Base-by-base conservation (phyloP, 2,888 invertebrate species). In the Willowsia nigromaculata region DNA sequence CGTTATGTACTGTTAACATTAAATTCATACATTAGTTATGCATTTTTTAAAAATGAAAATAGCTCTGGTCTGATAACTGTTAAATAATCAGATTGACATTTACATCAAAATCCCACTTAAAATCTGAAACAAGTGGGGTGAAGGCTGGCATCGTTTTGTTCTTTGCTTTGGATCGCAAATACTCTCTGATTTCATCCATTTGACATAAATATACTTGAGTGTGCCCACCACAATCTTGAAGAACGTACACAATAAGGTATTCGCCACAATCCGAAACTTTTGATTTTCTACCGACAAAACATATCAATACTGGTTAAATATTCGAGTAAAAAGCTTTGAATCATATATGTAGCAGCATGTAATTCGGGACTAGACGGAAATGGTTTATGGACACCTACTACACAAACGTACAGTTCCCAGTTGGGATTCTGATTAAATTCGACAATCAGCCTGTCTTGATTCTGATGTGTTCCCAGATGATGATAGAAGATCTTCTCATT, bases 401-500 rank as follows among this genome's bases (percentile, higher is more conserved):
- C 59, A n/a, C 13, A n/a, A 65, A 95, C 96, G 95, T 94, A 98
- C 98, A 97, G 96, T 94, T 97, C 96, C 96, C 97, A 97, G 76
- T 94, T 94, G 6, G 98, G 98, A 93, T 99, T 96, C 68, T 98
- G 97, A 0, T 97, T 96, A 94, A 98, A 98, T 94, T 99, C 97
- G 0, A 97, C 97, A 13, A 96, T 96, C 76, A 98, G 94, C 71
- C 98, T 95, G 94, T 99, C 99, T 78, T 97, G 96, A 0, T 95
- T 94, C 94, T 98, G 98, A 15, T 96, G 95, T 50, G 98, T 97
- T 93, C 97, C 97, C 88, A 99, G 94, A 82, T 95, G 94, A 94
- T 99, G 99, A 94, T 97, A 99, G 94, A 96, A 98, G 68, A 99
- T 94, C 94, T 98, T 98, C 94, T 99, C 99, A 94, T 98, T 96